Evolutionary conservation across 2,797 vertebrate species (phyloP).

Genomic region (Cynopterus sphinx): DNA sequence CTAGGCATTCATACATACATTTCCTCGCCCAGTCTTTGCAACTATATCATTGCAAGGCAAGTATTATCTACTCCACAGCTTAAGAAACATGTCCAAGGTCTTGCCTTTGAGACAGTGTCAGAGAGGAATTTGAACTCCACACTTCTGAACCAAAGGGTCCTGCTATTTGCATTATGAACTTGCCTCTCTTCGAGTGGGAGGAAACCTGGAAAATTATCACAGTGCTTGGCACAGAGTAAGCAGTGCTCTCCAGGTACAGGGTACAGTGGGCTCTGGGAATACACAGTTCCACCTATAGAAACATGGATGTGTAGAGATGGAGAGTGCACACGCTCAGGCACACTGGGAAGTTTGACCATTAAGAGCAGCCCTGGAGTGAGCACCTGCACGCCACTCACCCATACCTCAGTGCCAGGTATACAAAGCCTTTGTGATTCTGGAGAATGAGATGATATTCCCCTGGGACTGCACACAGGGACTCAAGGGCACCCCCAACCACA

Average conservation of each 20-base stretch:
- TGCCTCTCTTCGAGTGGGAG: neutral
- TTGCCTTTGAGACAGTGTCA: neutral
- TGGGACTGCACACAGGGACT: conserved; percentile 85
- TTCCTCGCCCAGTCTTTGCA: neutral
- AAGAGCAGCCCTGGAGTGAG: neutral
- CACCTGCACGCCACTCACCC: conserved; percentile 83
- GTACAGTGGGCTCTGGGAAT: neutral
- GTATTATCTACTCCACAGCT: neutral
- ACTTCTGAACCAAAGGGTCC: neutral
- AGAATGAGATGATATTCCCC: conserved; percentile 86
- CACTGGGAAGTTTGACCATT: neutral
- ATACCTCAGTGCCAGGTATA: conserved; percentile 87
- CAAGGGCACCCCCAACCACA: conserved; percentile 88
- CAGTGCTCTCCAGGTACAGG: neutral
- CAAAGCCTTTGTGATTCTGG: conserved; percentile 89
- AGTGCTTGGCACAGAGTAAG: neutral
- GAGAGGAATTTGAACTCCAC: neutral
- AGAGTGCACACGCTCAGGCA: neutral
- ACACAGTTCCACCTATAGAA: neutral
- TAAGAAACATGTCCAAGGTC: neutral
- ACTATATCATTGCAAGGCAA: neutral
- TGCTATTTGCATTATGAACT: neutral
- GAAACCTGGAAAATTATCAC: neutral
- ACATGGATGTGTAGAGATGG: neutral
- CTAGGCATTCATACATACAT: neutral